phyloP scores from a whole-genome alignment of 2,113 vertebrate genomes.

The Onychostoma macrolepis region DNA sequence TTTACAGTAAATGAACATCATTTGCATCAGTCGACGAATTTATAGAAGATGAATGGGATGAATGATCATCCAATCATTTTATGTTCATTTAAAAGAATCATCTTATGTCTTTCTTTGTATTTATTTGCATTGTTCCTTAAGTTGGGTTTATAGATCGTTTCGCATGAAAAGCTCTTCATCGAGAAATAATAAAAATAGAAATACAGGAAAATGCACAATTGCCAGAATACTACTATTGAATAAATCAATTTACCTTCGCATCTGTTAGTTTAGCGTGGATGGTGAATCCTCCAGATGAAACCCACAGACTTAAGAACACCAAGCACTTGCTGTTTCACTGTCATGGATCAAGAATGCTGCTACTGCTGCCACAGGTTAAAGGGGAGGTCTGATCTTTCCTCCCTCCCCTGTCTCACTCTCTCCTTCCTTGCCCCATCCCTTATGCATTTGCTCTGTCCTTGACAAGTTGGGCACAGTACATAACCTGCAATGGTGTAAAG shows the following conservation, averaged over 20 bases:
- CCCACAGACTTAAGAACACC: neutral
- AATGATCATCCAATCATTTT: neutral
- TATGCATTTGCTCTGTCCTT: slow-evolving; percentile 20
- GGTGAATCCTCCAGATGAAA: neutral
- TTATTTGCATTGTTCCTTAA: neutral
- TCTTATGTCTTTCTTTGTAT: neutral
- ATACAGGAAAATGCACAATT: neutral
- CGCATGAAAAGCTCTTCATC: neutral
- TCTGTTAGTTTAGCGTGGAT: slow-evolving; percentile 8
- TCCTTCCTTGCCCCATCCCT: slow-evolving; percentile 14
- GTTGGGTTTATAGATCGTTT: neutral
- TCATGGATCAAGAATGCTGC: slow-evolving; percentile 48
- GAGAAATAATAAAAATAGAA: neutral
- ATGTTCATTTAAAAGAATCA: neutral
- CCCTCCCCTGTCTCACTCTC: slow-evolving; percentile 11
- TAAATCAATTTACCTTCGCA: slow-evolving; percentile 42
- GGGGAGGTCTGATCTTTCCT: slow-evolving; percentile 60
- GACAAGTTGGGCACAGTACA: slow-evolving; percentile 22
- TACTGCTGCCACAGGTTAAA: slow-evolving; percentile 50
- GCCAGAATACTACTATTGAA: neutral
- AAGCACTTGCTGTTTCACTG: slow-evolving; percentile 55
- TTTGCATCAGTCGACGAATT: neutral
- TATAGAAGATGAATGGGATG: neutral
- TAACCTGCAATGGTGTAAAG: neutral
- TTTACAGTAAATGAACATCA: neutral